phyloP scores from a whole-genome alignment of 2,888 invertebrate species.

The Drosophila formosana region DNA sequence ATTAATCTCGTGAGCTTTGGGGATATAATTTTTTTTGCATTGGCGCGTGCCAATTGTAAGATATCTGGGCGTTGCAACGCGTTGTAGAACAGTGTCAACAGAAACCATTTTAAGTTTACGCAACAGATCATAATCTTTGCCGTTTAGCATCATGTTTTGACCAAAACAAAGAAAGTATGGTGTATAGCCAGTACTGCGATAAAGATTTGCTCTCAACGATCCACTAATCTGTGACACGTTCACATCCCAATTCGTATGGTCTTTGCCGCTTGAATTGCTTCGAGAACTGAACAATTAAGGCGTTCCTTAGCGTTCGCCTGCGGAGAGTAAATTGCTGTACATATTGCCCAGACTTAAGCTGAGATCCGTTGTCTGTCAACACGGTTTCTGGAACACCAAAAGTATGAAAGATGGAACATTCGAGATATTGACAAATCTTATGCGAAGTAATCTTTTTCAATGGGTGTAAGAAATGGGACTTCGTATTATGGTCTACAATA shows the following conservation, averaged over 20 bases:
- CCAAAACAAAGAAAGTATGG: conserved; percentile 2
- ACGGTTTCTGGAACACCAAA: conserved; percentile 5
- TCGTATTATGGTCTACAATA: neutral
- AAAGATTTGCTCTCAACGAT: neutral
- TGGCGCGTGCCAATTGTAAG: no score
- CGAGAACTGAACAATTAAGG: neutral
- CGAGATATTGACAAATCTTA: no score
- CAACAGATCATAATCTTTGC: no score
- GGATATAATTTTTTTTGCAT: no score
- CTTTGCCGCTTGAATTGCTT: neutral
- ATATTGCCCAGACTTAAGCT: neutral
- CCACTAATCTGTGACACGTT: neutral
- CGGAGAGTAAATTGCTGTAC: neutral
- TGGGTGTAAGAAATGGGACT: neutral
- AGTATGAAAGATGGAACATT: neutral
- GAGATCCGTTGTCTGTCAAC: conserved; percentile 5
- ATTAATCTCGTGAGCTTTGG: no score
- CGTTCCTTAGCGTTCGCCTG: conserved; percentile 3
- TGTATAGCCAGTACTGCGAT: conserved; percentile 2
- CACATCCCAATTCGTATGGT: conserved; percentile 2
- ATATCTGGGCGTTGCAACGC: no score
- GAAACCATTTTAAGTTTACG: no score
- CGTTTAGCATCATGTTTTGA: neutral
- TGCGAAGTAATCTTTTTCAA: neutral
- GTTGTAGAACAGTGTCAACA: no score